A percentile compares a stretch with the other conserved stretches of the same genome.
phyloP scores from a whole-genome alignment of 2,888 invertebrate genomes.

The Tipula vernalis region DNA sequence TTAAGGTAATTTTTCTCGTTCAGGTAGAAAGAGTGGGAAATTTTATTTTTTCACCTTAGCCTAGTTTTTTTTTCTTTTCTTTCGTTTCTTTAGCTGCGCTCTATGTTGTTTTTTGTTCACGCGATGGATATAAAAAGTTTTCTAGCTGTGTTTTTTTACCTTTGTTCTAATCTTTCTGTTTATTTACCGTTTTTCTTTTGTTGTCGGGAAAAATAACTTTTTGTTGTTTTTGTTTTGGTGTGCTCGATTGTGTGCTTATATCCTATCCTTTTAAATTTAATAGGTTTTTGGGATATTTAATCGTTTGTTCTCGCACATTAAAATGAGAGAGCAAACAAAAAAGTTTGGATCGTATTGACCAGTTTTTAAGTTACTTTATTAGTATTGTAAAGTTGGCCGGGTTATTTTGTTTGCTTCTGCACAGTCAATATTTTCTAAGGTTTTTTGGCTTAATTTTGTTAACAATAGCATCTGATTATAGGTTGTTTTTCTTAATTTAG shows the following conservation, averaged over 20 bases:
- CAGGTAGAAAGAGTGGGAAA: not conserved
- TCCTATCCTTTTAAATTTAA: not conserved
- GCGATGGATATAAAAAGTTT: not conserved
- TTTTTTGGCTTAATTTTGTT: too few relatives aligned
- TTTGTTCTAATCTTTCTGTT: not conserved
- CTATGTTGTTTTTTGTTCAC: not conserved
- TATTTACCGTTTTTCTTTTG: not conserved
- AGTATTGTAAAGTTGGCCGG: not conserved
- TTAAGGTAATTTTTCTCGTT: not conserved
- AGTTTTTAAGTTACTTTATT: not conserved
- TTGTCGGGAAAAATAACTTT: not conserved
- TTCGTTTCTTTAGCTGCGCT: not conserved
- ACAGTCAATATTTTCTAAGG: too few relatives aligned
- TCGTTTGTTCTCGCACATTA: not conserved
- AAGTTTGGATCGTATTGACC: not conserved
- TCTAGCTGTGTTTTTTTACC: not conserved
- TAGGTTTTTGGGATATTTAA: not conserved
- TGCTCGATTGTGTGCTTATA: not conserved
- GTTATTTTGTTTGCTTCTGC: not conserved
- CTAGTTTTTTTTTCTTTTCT: not conserved
- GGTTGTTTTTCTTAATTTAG: too few relatives aligned
- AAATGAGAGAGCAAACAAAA: not conserved
- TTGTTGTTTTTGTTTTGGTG: not conserved
- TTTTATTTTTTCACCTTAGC: not conserved
- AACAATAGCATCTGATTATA: too few relatives aligned